phyloP scores from a whole-genome alignment of 2,797 vertebrate genomes.

The Otus scops region DNA sequence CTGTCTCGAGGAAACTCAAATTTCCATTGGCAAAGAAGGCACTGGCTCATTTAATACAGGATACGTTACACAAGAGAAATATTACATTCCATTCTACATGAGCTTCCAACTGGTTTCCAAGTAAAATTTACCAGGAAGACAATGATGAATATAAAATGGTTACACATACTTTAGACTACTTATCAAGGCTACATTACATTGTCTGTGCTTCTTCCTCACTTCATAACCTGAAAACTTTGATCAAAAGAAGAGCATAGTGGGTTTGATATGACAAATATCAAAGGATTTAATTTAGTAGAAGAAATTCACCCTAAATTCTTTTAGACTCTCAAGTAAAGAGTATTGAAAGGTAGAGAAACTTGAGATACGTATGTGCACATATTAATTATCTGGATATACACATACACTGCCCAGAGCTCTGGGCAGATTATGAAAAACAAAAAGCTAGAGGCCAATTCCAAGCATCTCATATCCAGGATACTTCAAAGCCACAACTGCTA shows the following conservation, averaged over 20 bases:
- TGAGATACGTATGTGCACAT: rapidly evolving
- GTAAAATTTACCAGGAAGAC: background rate
- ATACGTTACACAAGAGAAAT: background rate
- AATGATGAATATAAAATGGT: background rate
- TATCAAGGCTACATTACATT: background rate
- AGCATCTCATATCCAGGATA: background rate
- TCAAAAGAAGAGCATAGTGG: background rate
- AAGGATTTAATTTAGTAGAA: background rate
- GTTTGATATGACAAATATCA: background rate
- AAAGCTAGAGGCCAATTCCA: background rate
- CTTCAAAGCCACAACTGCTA: background rate
- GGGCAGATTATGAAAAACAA: background rate
- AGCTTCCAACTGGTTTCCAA: background rate
- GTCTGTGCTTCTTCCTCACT: background rate
- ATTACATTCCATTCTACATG: background rate
- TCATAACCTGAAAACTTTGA: background rate
- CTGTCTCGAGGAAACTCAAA: background rate
- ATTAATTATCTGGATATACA: background rate
- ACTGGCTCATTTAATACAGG: background rate
- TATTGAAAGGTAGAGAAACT: background rate
- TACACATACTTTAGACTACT: background rate
- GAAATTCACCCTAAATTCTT: background rate
- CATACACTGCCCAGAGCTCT: background rate
- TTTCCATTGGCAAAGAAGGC: background rate
- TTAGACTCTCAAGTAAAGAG: background rate